Base-by-base conservation (phyloP, 2,888 invertebrate species). In the Teinopalpus imperialis region DNA sequence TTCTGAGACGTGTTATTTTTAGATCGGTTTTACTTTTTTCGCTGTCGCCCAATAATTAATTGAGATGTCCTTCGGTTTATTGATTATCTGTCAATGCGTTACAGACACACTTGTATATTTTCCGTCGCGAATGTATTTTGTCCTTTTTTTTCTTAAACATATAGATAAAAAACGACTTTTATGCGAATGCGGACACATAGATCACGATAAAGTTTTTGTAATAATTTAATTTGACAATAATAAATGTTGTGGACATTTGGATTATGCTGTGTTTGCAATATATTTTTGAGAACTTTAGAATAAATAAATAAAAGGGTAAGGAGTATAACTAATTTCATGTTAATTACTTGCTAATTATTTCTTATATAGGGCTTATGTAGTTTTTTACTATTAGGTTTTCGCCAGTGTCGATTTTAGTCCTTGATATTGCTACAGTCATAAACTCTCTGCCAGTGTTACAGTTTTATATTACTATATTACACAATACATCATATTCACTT, bases 111-210 rank as follows among this genome's bases (percentile, higher is more conserved):
- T 26, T 49, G 53, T 51, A 53, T 51, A 26, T 52, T 57, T 24
- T 40, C 26, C 52, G 41, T 40, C 51, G 49, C 43, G 42, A 42
- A 45, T 49, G 31, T 40, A 49, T 56, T 55, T 57, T 53, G 48
- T 57, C 54, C 44, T 56, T 52, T 49, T 56, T 53, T 51, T 47
- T 54, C 48, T 63, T 63, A 60, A 50, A 57, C 51, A 16, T 43
- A 48, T 57, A 60, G 56, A 70, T 61, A 78, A 78, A 77, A 75
- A 78, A 74, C 67, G 71, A 74, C 76, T 70, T 78, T 74, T 59
- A 61, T 57, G 47, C 53, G 53, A 59, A 57, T 61, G 64, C 74
- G 75, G 74, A 70, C 71, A 59, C 53, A 14, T 45, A 49, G 53
- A 62, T 67, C 73, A 74, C 70, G 71, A 69, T 26, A 48, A 46